phyloP scores from a whole-genome alignment of 2,113 vertebrate species.

The Helogale parvula region DNA sequence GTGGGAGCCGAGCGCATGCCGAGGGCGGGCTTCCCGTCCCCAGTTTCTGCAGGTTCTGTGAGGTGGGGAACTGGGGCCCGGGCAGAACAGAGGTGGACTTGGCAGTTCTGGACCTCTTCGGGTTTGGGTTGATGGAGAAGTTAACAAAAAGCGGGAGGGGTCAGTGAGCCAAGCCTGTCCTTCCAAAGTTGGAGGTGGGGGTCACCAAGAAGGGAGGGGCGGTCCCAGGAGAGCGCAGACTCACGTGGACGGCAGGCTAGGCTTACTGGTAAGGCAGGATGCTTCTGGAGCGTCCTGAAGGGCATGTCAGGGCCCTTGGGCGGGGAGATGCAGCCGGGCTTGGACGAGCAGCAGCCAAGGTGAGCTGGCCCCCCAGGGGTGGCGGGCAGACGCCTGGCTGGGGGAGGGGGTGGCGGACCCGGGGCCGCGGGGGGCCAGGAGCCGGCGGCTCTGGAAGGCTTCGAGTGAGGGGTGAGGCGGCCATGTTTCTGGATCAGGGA shows the following conservation, averaged over 20 bases:
- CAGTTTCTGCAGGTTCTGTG: rapidly evolving
- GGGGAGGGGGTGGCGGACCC: neutral
- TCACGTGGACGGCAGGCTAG: neutral
- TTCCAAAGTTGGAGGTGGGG: neutral
- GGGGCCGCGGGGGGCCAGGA: neutral
- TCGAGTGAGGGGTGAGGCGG: rapidly evolving
- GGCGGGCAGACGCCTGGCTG: no score
- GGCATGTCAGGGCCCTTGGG: rapidly evolving
- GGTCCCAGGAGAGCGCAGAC: neutral
- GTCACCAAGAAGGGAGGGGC: neutral
- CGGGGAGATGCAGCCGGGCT: rapidly evolving
- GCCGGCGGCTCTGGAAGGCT: neutral
- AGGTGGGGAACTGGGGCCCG: rapidly evolving
- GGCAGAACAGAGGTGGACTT: neutral
- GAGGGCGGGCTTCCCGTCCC: neutral
- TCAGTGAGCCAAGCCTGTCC: neutral
- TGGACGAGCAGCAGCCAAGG: neutral
- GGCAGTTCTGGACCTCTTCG: neutral
- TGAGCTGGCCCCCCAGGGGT: rapidly evolving
- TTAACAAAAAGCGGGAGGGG: no score
- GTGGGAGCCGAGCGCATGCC: no score
- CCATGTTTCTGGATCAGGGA: neutral
- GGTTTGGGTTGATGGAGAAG: neutral
- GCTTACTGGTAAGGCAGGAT: neutral
- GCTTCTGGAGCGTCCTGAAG: neutral